Evolutionary conservation across 1,140 invertebrate species (phyloP).

Genomic region (Microplitis demolitor): DNA sequence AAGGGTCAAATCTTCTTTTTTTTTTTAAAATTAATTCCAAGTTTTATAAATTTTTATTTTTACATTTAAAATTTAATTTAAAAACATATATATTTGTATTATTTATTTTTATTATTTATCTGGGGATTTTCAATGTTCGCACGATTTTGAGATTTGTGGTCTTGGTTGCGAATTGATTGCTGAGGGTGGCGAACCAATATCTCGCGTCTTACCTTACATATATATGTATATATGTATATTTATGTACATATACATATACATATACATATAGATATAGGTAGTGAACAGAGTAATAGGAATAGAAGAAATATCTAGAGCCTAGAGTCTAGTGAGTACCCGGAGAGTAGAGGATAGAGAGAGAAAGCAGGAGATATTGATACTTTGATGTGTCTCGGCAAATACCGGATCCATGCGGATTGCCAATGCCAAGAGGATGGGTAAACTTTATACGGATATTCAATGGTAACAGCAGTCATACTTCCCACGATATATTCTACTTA

Average conservation of each 20-base stretch:
- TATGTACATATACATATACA: no score
- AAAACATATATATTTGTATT: not conserved
- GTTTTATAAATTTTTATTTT: not conserved
- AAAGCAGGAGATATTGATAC: conserved; percentile 17
- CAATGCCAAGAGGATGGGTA: conserved; percentile 6
- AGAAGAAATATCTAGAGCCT: no score
- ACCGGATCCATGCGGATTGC: conserved; percentile 17
- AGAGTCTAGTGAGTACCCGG: no score
- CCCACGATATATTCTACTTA: conserved; percentile 4
- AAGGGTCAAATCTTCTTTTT: not conserved
- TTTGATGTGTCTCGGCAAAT: conserved; percentile 19
- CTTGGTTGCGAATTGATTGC: conserved; percentile 10
- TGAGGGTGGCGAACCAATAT: conserved; percentile 15
- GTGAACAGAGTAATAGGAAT: no score
- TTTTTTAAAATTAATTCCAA: not conserved
- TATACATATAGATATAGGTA: no score
- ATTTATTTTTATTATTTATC: not conserved
- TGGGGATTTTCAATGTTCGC: not conserved
- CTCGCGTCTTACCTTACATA: not conserved
- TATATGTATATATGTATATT: no score
- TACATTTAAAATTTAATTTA: not conserved
- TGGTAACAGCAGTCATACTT: not conserved
- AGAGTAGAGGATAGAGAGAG: no score
- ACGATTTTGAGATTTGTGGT: not conserved
- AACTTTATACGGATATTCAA: not conserved